Evolutionary conservation across 2,113 vertebrate species (phyloP).

Genomic region (Rhynchomys soricoides): DNA sequence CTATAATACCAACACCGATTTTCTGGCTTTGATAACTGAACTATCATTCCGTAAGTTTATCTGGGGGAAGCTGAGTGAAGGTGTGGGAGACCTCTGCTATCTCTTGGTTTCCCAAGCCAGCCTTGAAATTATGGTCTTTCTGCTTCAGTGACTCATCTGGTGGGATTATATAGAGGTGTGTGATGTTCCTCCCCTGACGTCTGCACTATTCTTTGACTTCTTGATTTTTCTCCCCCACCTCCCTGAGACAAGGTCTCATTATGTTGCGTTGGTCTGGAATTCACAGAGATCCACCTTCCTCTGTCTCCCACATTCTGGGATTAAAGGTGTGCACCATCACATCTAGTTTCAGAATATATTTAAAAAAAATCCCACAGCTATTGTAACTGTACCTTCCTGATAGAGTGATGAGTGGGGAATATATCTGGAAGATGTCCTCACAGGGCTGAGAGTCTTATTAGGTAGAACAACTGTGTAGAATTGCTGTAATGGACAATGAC

Average conservation of each 20-base stretch:
- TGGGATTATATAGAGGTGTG: background rate
- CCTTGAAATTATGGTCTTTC: background rate
- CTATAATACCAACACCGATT: background rate
- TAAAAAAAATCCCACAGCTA: background rate
- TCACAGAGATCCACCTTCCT: background rate
- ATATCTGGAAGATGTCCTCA: background rate
- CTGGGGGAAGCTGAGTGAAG: background rate
- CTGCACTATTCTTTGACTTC: slow-evolving; percentile 13
- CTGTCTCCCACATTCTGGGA: background rate
- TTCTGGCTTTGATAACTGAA: slow-evolving; percentile 30
- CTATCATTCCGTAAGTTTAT: background rate
- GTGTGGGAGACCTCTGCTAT: background rate
- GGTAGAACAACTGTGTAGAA: background rate
- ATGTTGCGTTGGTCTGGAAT: background rate
- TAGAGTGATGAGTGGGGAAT: background rate
- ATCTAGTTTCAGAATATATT: background rate
- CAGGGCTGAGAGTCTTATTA: background rate
- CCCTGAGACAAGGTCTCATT: background rate
- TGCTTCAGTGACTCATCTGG: background rate
- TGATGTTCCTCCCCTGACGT: background rate
- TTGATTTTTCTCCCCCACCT: background rate
- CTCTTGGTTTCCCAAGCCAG: background rate
- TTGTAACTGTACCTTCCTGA: background rate
- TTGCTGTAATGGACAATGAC: background rate
- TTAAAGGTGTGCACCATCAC: background rate